Percentiles rank a stretch among this genome's conserved stretches.
Evolutionary conservation across 2,888 invertebrate species (phyloP).

Genomic region (Eilema depressum): DNA sequence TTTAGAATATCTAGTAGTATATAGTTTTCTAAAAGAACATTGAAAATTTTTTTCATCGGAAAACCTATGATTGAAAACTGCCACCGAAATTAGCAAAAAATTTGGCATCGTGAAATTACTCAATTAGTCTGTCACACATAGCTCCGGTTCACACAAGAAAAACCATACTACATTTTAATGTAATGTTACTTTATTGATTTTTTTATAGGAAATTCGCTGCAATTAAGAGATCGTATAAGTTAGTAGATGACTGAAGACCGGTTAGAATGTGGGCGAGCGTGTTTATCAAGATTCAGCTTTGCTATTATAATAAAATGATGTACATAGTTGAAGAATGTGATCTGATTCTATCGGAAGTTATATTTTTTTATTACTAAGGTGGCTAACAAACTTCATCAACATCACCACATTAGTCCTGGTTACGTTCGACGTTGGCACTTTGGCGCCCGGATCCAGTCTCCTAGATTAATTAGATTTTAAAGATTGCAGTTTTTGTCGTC

Average conservation of each 20-base stretch:
- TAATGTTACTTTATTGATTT: constrained; percentile 13
- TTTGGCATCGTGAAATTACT: no score
- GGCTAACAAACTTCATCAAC: background rate
- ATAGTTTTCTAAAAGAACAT: no score
- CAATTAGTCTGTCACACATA: background rate
- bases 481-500: background rate
- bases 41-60: no score
- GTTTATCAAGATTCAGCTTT: constrained; percentile 26
- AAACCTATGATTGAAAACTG: no score
- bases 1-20: no score
- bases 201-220: constrained; percentile 16
- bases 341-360: constrained; percentile 24
- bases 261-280: constrained; percentile 38
- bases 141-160: background rate
- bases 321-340: constrained; percentile 14
- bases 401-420: background rate
- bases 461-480: background rate
- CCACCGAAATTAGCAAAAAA: no score
- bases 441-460: background rate
- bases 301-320: constrained; percentile 26
- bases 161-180: background rate
- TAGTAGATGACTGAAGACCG: constrained; percentile 27
- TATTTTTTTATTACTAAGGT: background rate
- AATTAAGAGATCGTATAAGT: constrained; percentile 21
- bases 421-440: background rate